Percentiles rank a stretch among this genome's conserved stretches.
Evolutionary conservation across 2,888 invertebrate genomes (phyloP).

Genomic region (Meteorus colon): DNA sequence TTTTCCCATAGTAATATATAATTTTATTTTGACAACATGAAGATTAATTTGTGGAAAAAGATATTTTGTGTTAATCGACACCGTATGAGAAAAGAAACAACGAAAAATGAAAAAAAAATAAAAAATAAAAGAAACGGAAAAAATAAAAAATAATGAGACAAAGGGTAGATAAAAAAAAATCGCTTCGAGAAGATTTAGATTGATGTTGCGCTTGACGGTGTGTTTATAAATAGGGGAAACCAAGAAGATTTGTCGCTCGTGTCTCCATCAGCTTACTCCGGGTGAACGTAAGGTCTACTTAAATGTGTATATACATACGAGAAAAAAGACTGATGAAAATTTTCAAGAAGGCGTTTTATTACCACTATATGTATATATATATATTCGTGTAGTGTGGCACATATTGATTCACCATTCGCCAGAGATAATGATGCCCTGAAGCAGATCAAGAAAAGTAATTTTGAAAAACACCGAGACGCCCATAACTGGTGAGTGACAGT

Average conservation of each 20-base stretch:
- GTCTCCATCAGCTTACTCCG: conserved; percentile 55
- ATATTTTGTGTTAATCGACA: background rate
- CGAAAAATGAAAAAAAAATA: conserved; percentile 10
- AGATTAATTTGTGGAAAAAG: conserved; percentile 31
- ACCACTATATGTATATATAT: background rate
- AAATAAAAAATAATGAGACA: background rate
- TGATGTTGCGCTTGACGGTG: conserved; percentile 67
- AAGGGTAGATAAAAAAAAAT: background rate
- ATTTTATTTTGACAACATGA: conserved; percentile 29
- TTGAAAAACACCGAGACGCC: conserved; percentile 44
- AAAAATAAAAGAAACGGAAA: conserved; percentile 28
- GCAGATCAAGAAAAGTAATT: conserved; percentile 42
- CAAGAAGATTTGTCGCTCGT: conserved; percentile 68
- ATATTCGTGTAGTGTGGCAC: background rate
- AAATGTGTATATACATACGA: background rate
- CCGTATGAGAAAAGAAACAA: conserved; percentile 18
- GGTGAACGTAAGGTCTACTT: conserved; percentile 41
- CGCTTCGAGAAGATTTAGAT: conserved; percentile 62
- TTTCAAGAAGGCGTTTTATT: background rate
- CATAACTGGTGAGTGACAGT: conserved; percentile 53
- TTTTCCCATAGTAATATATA: background rate
- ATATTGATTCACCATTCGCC: conserved; percentile 52
- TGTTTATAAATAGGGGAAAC: conserved; percentile 71
- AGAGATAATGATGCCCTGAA: conserved; percentile 56
- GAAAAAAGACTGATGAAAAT: conserved; percentile 31